Evolutionary conservation across 2,113 vertebrate genomes (phyloP).

Genomic region (Tyrannus savana): DNA sequence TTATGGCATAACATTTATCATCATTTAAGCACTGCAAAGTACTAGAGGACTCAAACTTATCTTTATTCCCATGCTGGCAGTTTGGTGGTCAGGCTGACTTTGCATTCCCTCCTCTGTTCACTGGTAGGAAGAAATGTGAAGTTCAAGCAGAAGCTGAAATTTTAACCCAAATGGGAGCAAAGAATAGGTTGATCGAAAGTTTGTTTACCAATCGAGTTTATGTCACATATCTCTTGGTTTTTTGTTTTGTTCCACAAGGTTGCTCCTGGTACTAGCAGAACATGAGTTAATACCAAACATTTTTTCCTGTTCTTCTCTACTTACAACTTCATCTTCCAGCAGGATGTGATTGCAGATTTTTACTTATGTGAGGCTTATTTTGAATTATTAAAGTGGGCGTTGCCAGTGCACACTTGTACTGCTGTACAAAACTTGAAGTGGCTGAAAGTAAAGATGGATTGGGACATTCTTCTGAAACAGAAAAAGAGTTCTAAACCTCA

Average conservation of each 20-base stretch:
- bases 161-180: not conserved
- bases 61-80: conserved; percentile 11
- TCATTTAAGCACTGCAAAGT: not conserved
- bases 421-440: not conserved
- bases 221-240: not conserved
- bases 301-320: not conserved
- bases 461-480: not conserved
- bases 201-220: not conserved
- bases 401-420: not conserved
- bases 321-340: not conserved
- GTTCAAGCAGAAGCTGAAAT: not conserved
- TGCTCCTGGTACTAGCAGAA: not conserved
- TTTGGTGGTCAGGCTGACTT: not conserved
- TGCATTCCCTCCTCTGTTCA: not conserved
- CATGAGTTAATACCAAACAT: not conserved
- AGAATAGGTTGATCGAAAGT: fast-evolving
- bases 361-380: not conserved
- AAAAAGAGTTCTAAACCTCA: not conserved
- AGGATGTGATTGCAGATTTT: not conserved
- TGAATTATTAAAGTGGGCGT: not conserved
- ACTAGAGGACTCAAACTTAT: not conserved
- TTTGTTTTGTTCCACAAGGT: not conserved
- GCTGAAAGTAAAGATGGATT: not conserved
- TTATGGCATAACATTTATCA: conserved; percentile 39
- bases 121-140: not conserved